phyloP scores from a whole-genome alignment of 2,113 vertebrate species.

The Bos indicus region DNA sequence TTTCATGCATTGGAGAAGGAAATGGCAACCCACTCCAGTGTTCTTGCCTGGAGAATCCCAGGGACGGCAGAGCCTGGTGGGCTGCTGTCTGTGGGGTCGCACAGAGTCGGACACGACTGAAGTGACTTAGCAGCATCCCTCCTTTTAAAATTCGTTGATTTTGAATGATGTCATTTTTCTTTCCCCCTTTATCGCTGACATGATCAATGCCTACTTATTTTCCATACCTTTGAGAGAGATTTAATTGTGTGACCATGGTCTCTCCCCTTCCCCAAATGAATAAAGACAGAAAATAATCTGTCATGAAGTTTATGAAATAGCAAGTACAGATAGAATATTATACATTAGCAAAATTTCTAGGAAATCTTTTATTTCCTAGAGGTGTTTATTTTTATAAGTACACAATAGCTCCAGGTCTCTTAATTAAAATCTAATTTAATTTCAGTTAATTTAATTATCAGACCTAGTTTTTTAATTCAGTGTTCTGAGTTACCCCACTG shows the following conservation, averaged over 20 bases:
- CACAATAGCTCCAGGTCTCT: background rate
- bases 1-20: too few species aligned
- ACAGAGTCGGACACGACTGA: too few species aligned
- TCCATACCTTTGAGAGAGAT: background rate
- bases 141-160: background rate
- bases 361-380: background rate
- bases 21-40: too few species aligned
- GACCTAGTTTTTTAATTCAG: background rate
- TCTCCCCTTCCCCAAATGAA: background rate
- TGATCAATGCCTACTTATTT: background rate
- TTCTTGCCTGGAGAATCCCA: too few species aligned
- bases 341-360: background rate
- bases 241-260: background rate
- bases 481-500: background rate
- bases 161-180: background rate
- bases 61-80: too few species aligned
- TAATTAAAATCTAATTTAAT: constrained; percentile 20
- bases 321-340: background rate
- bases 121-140: background rate
- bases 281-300: background rate
- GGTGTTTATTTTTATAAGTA: background rate
- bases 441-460: constrained; percentile 6
- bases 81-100: too few species aligned
- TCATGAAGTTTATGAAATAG: background rate
- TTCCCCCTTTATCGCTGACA: background rate